Percentiles rank a stretch among this genome's conserved stretches.
Conservation (phyloP, 2,888 invertebrate species). For the Dorcus parallelipipedus region DNA sequence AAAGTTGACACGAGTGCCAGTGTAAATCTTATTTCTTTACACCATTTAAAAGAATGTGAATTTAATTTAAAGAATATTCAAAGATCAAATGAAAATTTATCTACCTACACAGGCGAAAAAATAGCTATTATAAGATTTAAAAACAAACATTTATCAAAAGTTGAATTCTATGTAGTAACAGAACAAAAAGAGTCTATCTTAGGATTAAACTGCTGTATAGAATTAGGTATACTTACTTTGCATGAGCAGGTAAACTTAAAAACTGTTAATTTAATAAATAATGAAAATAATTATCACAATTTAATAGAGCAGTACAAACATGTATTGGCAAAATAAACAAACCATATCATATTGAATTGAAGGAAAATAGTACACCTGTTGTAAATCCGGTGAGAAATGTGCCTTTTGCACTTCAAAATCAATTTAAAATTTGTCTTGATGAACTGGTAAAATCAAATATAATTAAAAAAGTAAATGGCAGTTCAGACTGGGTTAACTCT, state of each 20-base stretch:
- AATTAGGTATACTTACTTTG: constrained; percentile 7
- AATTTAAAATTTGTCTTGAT: constrained; percentile 13
- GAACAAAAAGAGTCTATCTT: constrained; percentile 7
- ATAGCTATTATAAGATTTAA: constrained; percentile 15
- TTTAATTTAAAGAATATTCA: constrained; percentile 12
- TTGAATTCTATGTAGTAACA: constrained; percentile 12
- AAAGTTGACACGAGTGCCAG: constrained; percentile 17
- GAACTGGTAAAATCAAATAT: constrained; percentile 7
- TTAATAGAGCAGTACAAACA: constrained; percentile 8
- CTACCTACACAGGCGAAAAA: constrained; percentile 16
- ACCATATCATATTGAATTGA: constrained; percentile 20
- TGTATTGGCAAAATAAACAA: constrained; percentile 14
- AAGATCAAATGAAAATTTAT: constrained; percentile 14
- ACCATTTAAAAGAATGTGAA: constrained; percentile 2
- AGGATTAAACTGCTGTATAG: constrained; percentile 1
- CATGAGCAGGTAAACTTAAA: constrained; percentile 2
- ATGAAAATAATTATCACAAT: constrained; percentile 4
- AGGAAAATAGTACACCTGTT: constrained; percentile 15
- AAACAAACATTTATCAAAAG: constrained; percentile 1
- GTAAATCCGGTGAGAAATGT: constrained; percentile 19
- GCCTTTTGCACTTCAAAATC: constrained; percentile 19
- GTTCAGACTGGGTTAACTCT: constrained; percentile 10
- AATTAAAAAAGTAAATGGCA: constrained; percentile 8
- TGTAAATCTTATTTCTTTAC: constrained; percentile 19
- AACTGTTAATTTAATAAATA: not conserved